phyloP scores from a whole-genome alignment of 2,113 vertebrate genomes.

The Leucopsar rothschildi region DNA sequence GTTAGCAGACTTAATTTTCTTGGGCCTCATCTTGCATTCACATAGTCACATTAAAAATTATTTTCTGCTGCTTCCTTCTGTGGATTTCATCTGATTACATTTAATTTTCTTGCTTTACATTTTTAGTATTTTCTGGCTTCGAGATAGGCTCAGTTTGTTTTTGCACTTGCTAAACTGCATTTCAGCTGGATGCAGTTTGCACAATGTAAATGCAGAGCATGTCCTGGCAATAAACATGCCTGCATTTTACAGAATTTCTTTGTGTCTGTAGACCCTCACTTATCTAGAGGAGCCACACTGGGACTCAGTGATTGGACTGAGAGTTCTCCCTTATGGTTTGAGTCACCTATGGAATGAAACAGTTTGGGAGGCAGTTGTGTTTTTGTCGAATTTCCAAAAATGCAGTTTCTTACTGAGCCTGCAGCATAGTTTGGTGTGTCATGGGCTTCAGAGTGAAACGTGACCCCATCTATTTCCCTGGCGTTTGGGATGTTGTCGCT shows the following conservation, averaged over 20 bases:
- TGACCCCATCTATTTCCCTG: neutral
- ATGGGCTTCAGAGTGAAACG: neutral
- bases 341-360: neutral
- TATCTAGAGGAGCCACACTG: neutral
- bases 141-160: neutral
- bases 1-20: neutral
- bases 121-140: neutral
- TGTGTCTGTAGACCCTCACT: neutral
- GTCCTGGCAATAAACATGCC: neutral
- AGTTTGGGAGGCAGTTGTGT: fast-evolving
- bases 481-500: neutral
- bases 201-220: neutral
- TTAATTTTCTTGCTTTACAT: neutral
- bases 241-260: neutral
- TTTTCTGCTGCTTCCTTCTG: neutral
- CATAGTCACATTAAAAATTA: fast-evolving
- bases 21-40: neutral
- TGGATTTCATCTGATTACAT: neutral
- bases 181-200: neutral
- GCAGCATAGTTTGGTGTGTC: neutral
- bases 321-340: neutral
- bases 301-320: neutral
- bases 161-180: neutral
- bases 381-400: neutral
- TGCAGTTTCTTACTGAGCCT: neutral